These are phyloP conservation scores for Drosophila tripunctata DNA, from an alignment of 2,888 invertebrate genomes.

Conservation along the genomic window DNA sequence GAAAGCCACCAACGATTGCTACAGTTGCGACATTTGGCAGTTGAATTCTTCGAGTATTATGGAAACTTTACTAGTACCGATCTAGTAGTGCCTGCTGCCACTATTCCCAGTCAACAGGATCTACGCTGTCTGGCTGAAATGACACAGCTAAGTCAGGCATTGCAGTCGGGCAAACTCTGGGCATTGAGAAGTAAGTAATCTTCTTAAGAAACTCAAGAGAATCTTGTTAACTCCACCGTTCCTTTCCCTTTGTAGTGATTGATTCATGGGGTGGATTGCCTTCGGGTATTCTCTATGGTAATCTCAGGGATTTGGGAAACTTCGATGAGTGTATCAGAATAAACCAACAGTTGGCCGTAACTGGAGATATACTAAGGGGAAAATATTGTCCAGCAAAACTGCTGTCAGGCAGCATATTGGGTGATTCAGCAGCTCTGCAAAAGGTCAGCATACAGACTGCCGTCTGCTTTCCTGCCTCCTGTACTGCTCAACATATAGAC, in stretches of 20 bases:
- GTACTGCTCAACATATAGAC: conserved; percentile 46
- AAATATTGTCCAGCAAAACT: conserved; percentile 47
- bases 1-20: conserved; percentile 8
- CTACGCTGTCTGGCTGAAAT: conserved; percentile 48
- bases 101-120: conserved; percentile 29
- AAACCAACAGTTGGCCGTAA: conserved; percentile 2
- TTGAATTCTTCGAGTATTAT: conserved; percentile 57
- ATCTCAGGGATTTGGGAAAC: conserved; percentile 82
- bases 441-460: conserved; percentile 33
- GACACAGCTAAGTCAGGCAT: conserved; percentile 5
- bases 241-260: conserved; percentile 69
- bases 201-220: not conserved
- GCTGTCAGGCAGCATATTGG: conserved; percentile 1
- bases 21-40: conserved; percentile 41
- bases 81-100: not conserved
- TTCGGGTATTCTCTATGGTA: conserved; percentile 82
- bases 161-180: conserved; percentile 30
- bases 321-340: conserved; percentile 83
- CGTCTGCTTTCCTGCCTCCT: conserved; percentile 69
- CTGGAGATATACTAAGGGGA: conserved; percentile 30
- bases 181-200: conserved; percentile 40
- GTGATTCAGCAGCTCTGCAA: not conserved
- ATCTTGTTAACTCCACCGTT: not conserved
- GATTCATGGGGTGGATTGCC: conserved; percentile 84
- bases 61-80: conserved; percentile 37